These are phyloP conservation scores for Philaethria dido DNA, from an alignment of 2,888 invertebrate genomes.

Conservation along the genomic window DNA sequence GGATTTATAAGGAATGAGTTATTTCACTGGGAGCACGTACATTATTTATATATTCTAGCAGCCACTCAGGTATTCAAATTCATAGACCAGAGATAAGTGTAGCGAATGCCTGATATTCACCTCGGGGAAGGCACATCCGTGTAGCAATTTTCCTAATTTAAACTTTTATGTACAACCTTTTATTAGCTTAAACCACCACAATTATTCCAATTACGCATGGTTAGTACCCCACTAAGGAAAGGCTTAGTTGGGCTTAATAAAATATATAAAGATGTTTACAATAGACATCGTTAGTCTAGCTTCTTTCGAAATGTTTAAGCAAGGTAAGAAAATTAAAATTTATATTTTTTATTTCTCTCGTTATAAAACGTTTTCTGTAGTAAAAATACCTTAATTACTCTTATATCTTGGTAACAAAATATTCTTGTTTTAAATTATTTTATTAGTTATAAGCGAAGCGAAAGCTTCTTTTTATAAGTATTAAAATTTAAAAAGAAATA, in stretches of 20 bases:
- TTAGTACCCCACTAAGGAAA: slow-evolving; percentile 4
- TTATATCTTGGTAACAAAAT: too few relatives aligned
- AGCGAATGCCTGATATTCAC: slow-evolving; percentile 55
- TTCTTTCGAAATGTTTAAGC: slow-evolving; percentile 1
- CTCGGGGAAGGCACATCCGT: slow-evolving; percentile 44
- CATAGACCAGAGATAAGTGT: slow-evolving; percentile 60
- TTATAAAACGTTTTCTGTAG: too few relatives aligned
- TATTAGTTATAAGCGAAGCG: too few relatives aligned
- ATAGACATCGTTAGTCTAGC: slow-evolving; percentile 6
- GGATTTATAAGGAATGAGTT: slow-evolving; percentile 81
- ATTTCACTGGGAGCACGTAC: slow-evolving; percentile 68
- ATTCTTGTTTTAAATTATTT: too few relatives aligned
- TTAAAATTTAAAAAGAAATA: too few relatives aligned
- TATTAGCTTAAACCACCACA: slow-evolving; percentile 37
- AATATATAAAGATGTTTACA: slow-evolving; percentile 20
- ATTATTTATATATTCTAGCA: slow-evolving; percentile 77
- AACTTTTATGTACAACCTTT: slow-evolving; percentile 31
- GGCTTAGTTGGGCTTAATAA: neutral
- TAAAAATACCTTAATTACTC: too few relatives aligned
- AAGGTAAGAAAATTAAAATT: neutral
- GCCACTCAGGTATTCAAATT: slow-evolving; percentile 66
- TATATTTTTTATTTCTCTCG: neutral
- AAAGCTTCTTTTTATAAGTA: too few relatives aligned
- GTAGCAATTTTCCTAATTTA: slow-evolving; percentile 41
- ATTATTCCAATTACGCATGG: slow-evolving; percentile 22